Conservation (phyloP, 2,888 invertebrate species). For the Epistrophe eligans region DNA sequence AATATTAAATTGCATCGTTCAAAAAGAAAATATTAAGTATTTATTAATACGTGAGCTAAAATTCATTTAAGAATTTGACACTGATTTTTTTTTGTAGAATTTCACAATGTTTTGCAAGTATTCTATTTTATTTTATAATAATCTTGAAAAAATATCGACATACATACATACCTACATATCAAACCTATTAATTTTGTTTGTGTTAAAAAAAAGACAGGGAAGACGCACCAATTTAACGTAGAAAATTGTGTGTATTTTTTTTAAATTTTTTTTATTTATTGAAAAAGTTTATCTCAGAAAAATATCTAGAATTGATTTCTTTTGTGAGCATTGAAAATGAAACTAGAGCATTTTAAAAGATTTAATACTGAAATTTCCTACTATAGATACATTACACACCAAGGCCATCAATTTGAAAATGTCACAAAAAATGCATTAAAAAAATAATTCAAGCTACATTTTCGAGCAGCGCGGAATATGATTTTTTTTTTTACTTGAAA, state of each 20-base stretch:
- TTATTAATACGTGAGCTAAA: no score
- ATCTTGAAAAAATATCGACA: background rate
- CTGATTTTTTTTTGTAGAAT: background rate
- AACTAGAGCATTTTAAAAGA: background rate
- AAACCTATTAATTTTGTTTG: background rate
- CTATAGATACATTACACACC: no score
- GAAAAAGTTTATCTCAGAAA: background rate
- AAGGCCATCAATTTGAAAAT: no score
- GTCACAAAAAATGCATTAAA: no score
- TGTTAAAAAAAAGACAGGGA: background rate
- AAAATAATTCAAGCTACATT: no score
- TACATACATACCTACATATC: background rate
- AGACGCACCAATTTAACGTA: background rate
- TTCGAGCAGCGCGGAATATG: no score
- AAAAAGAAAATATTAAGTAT: no score
- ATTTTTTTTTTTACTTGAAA: no score
- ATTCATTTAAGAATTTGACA: no score
- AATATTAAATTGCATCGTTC: no score
- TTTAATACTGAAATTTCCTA: background rate
- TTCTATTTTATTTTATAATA: background rate
- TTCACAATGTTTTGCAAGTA: constrained; percentile 28
- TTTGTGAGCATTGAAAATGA: background rate
- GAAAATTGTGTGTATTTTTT: background rate
- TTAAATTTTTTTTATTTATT: background rate
- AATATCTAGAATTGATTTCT: background rate